phyloP scores from a whole-genome alignment of 2,888 invertebrate species.

The Mythimna vitellina region DNA sequence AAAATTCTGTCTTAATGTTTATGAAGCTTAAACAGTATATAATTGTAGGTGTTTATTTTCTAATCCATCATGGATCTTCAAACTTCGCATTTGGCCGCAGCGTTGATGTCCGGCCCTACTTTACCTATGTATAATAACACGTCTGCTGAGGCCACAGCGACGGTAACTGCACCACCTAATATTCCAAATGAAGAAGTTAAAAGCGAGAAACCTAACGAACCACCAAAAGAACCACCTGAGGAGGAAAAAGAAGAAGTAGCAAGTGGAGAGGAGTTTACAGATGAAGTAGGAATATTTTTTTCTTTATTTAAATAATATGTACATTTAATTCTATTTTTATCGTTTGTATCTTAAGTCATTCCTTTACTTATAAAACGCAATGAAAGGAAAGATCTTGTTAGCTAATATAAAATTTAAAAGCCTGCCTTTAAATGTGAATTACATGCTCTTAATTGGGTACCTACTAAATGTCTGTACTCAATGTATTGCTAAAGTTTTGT shows the following conservation, averaged over 20 bases:
- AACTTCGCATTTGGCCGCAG: constrained; percentile 88
- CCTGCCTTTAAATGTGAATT: background rate
- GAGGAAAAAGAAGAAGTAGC: constrained; percentile 86
- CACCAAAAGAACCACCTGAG: constrained; percentile 75
- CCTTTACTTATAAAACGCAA: background rate
- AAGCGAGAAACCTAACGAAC: constrained; percentile 75
- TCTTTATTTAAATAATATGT: background rate
- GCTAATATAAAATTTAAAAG: background rate
- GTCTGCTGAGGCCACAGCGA: constrained; percentile 58
- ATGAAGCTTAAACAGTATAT: constrained; percentile 6
- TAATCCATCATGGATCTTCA: constrained; percentile 80
- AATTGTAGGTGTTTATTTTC: constrained; percentile 20
- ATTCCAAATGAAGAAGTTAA: constrained; percentile 73
- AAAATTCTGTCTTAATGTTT: constrained; percentile 10
- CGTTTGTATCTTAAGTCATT: background rate
- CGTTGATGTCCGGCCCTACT: constrained; percentile 83
- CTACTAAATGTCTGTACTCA: background rate
- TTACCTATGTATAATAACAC: constrained; percentile 70
- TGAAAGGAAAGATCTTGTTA: background rate
- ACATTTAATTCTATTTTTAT: background rate
- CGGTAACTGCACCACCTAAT: constrained; percentile 50
- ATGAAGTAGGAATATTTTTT: constrained; percentile 77
- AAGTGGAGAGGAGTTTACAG: constrained; percentile 87
- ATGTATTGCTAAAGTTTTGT: constrained; percentile 2
- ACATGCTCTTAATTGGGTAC: background rate